phyloP scores from a whole-genome alignment of 2,113 vertebrate genomes.

The Notechis scutatus region DNA sequence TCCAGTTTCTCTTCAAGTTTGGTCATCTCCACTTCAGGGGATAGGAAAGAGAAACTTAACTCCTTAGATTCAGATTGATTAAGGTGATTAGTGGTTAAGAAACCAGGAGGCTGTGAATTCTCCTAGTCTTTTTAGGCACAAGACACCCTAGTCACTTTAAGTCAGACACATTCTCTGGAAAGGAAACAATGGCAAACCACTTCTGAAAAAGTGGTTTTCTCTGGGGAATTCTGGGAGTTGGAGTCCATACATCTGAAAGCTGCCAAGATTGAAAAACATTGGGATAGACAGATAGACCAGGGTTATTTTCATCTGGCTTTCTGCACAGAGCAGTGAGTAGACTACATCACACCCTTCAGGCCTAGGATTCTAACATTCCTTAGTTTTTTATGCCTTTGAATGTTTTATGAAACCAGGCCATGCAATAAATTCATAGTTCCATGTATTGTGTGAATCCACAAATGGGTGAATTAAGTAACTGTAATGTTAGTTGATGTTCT shows the following conservation, averaged over 20 bases:
- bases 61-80: background rate
- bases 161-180: background rate
- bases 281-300: background rate
- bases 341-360: background rate
- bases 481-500: background rate
- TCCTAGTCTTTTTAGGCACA: background rate
- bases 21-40: background rate
- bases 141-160: background rate
- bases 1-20: background rate
- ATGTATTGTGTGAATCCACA: background rate
- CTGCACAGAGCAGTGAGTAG: background rate
- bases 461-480: background rate
- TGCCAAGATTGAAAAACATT: background rate
- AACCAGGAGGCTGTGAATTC: background rate
- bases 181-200: background rate
- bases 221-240: background rate
- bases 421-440: background rate
- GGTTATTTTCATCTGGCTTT: background rate
- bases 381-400: background rate
- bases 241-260: background rate
- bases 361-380: background rate
- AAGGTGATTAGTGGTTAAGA: background rate
- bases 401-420: background rate
- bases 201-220: background rate
- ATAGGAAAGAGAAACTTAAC: background rate